These are phyloP conservation scores for Ochropacha duplaris DNA, from an alignment of 2,888 invertebrate species.

Conservation along the genomic window DNA sequence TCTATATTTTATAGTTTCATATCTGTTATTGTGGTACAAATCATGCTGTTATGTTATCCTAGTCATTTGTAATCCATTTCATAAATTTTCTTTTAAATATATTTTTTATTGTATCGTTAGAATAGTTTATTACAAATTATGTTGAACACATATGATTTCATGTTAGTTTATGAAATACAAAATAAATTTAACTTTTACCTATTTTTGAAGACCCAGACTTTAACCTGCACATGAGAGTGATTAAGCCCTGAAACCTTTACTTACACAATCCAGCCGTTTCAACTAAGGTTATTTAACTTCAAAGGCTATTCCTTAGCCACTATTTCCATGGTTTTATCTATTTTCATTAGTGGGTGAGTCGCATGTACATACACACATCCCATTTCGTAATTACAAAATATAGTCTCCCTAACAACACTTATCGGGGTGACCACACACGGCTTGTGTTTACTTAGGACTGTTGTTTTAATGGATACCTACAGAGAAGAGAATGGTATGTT, in stretches of 20 bases:
- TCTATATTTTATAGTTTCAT: conserved; percentile 32
- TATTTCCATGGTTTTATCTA: conserved; percentile 1
- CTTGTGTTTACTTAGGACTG: conserved; percentile 73
- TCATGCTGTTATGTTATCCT: neutral
- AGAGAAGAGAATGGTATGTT: conserved; percentile 61
- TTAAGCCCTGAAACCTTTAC: too few relatives aligned
- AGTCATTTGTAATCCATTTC: too few relatives aligned
- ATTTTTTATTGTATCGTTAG: too few relatives aligned
- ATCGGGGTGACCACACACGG: conserved; percentile 71
- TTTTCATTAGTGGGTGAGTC: neutral
- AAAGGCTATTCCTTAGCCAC: neutral
- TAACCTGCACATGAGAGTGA: too few relatives aligned
- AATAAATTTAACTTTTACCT: too few relatives aligned
- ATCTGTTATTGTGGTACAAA: neutral
- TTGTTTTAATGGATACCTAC: conserved; percentile 74
- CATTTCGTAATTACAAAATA: conserved; percentile 62
- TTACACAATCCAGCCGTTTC: neutral
- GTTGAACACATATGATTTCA: too few relatives aligned
- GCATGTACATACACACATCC: conserved; percentile 26
- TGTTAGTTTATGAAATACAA: too few relatives aligned
- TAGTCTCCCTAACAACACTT: conserved; percentile 64
- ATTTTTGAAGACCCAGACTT: too few relatives aligned
- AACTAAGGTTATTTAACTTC: neutral
- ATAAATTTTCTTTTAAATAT: too few relatives aligned
- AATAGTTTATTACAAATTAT: too few relatives aligned